Base-by-base conservation (phyloP, 2,888 invertebrate species). In the Serripes groenlandicus region DNA sequence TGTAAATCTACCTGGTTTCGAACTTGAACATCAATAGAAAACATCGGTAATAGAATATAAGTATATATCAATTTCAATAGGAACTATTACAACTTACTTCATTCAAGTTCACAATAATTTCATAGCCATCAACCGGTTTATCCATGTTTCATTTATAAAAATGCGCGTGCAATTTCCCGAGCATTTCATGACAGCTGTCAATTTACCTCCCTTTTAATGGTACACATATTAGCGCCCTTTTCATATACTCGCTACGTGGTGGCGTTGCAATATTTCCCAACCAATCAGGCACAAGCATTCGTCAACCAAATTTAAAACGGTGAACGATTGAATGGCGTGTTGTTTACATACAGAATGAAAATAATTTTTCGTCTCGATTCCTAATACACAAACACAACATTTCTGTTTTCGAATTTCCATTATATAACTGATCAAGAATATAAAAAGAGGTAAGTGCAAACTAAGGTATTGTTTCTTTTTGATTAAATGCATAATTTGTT, bases 271-370 rank as follows among this genome's bases (percentile, higher is more conserved):
- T 5, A 28, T 23, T 15, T 26, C 26, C 52, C 60, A 35, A 64
- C 87, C 87, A 87, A 87, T 87, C 75, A 83, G n/a, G 60, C 18
- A 28, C 58, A 56, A 35, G 35, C 69, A 62, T 78, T 75, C 52
- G 52, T 73, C 72, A 60, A 78, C 87, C 69, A 81, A 85, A 81
- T 87, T 87, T 78, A 78, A 87, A 87, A 75, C 64, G 52, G 28
- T 30, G 69, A 21, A 58, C 30, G 34, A 58, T 60, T 60, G 62
- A 60, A 71, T 73, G 80, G 81, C 74, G 75, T 58, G 35, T 34
- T 81, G 76, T 81, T 81, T 81, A 81, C 81, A 69, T 60, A 42
- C 26, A 66, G 26, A 42, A 66, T 66, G 66, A 66, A 66, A 66
- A 66, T 66, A 66, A 42, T 66, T 42, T 66, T 66, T n/a, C n/a